Conservation (phyloP, 2,113 vertebrate species). For the Melozone crissalis region DNA sequence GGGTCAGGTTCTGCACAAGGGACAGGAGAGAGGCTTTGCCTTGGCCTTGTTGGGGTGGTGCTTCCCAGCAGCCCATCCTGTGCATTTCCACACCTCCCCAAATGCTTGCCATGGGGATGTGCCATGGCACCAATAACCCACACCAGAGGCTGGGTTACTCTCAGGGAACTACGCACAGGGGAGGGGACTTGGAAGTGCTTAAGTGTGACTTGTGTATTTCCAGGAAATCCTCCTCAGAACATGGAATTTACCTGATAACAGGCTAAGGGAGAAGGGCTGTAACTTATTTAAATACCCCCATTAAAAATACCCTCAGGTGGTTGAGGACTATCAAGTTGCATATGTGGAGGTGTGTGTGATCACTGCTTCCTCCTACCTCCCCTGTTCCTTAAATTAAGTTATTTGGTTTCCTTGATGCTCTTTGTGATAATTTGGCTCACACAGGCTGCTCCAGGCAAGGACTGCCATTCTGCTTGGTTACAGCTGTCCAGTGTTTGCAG, state of each 20-base stretch:
- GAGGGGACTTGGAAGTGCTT: neutral
- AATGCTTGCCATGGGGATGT: neutral
- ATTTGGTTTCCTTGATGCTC: neutral
- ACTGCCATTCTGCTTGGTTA: neutral
- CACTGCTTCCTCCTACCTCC: neutral
- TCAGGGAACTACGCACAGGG: rapidly evolving
- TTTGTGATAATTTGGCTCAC: neutral
- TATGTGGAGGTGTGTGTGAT: neutral
- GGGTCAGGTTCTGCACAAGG: constrained; percentile 73
- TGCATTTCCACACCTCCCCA: neutral
- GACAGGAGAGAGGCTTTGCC: neutral
- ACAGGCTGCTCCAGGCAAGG: neutral
- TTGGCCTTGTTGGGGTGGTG: rapidly evolving
- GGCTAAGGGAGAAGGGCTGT: neutral
- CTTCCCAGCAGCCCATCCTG: too few relatives aligned
- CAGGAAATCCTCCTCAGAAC: neutral
- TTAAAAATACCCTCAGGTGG: neutral
- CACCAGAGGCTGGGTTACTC: too few relatives aligned
- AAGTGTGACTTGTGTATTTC: neutral
- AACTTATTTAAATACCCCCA: neutral
- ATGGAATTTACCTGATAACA: neutral
- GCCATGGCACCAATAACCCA: rapidly evolving
- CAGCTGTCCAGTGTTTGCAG: neutral
- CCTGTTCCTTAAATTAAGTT: neutral
- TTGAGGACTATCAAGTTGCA: neutral